These are phyloP conservation scores for Apis laboriosa DNA, from an alignment of 1,140 invertebrate genomes.

Conservation along the genomic window DNA sequence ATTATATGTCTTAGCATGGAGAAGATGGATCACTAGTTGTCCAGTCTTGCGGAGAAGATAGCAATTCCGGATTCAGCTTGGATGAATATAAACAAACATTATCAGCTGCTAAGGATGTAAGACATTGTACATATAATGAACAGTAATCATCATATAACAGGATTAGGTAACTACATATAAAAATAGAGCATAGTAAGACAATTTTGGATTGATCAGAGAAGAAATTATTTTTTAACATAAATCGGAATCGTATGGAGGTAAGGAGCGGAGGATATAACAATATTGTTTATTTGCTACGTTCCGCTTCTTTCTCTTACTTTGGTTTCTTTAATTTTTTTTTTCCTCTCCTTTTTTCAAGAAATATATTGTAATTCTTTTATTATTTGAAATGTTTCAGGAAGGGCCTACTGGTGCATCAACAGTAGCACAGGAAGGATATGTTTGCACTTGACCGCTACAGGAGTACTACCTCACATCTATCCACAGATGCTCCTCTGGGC, in stretches of 20 bases:
- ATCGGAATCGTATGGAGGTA: conserved; percentile 40
- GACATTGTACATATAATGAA: conserved; percentile 64
- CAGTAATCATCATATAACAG: conserved; percentile 49
- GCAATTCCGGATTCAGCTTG: conserved; percentile 76
- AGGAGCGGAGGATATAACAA: conserved; percentile 31
- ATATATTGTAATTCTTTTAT: not conserved
- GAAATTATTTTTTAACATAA: conserved; percentile 26
- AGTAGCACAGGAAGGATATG: conserved; percentile 75
- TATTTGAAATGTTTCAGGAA: conserved; percentile 58
- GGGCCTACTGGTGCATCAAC: conserved; percentile 64
- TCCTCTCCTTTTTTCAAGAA: too few relatives aligned
- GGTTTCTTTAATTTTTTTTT: not conserved
- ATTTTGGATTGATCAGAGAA: conserved; percentile 25
- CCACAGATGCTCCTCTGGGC: conserved; percentile 68
- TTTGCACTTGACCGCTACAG: conserved; percentile 75
- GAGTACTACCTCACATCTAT: conserved; percentile 60
- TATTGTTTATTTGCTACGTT: conserved; percentile 19
- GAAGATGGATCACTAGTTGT: conserved; percentile 70
- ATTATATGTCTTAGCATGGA: conserved; percentile 53
- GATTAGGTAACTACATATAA: conserved; percentile 57
- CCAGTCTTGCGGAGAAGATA: conserved; percentile 75
- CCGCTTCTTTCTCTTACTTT: conserved; percentile 40
- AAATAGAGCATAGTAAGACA: conserved; percentile 52
- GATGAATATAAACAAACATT: conserved; percentile 75
- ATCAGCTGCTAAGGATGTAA: conserved; percentile 75